Evolutionary conservation across 2,113 vertebrate species (phyloP), one percentile per base, ranked within the genome.

Genomic region (Plecturocebus donacophilus): DNA sequence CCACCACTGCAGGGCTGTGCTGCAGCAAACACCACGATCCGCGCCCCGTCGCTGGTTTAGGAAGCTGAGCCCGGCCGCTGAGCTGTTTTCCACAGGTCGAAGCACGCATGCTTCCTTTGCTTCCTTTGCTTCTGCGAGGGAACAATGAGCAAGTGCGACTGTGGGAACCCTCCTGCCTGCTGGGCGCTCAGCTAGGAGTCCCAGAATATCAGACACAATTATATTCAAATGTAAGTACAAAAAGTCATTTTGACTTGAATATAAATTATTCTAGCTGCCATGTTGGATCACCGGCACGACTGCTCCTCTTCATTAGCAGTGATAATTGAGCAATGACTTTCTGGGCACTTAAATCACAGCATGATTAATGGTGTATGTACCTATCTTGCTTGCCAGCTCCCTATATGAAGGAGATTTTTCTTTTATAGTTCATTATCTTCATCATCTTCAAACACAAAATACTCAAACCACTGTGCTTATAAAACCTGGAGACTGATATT

Each of bases 241-340:
- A 97, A 95, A 96, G 75, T 84, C 87, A 95, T 94, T 94, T 94
- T 70, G 84, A 95, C 64, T 90, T 0, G 3, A 84, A 87, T 92
- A 95, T 88, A 93, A 98, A 97, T 92, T 35, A 84, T 86, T 82
- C 93, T 86, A n/a, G 64, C 91, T 94, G 95, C 95, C 94, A 85
- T 92, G 84, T 86, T 95, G 70, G 56, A 61, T 95, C 45, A 61
- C 64, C 81, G 42, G 90, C 66, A 45, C 71, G 19, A 42, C 7
- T 38, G 58, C n/a, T 75, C 40, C 70, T 95, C 76, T 90, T 97
- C 95, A 95, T 95, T 96, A 96, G 90, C 52, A 4, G 61, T 19
- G 64, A 89, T 92, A 93, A 96, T 79, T 88, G 90, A 95, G 66
- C 71, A n/a, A 49, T 56, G 91, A 79, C 71, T 77, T 75, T 21